Evolutionary conservation across 2,888 invertebrate species (phyloP).

Genomic region (Acanthosoma haemorrhoidale): DNA sequence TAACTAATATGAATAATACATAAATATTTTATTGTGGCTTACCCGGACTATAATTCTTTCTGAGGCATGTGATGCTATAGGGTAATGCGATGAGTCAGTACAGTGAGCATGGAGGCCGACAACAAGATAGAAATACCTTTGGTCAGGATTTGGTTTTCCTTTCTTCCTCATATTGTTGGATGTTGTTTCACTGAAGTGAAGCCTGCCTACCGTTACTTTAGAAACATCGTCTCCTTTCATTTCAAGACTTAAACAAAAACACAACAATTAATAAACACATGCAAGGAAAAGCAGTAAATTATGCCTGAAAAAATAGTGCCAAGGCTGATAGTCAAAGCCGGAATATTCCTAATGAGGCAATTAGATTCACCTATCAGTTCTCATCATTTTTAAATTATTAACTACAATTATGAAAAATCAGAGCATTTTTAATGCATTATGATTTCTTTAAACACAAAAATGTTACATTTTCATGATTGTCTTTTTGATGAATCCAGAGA

Average conservation of each 20-base stretch:
- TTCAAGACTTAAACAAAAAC: conserved; percentile 60
- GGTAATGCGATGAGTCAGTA: conserved; percentile 66
- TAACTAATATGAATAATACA: no score
- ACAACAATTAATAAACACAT: not conserved
- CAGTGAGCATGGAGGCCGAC: conserved; percentile 89
- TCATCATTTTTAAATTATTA: no score
- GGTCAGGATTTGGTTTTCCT: conserved; percentile 97
- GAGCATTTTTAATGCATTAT: no score
- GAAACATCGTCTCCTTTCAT: conserved; percentile 80
- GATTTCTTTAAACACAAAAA: no score
- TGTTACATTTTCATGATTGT: no score
- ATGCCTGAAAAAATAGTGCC: no score
- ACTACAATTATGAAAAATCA: no score
- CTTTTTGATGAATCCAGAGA: no score
- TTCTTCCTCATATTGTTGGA: conserved; percentile 99
- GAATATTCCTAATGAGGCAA: no score
- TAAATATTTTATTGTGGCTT: no score
- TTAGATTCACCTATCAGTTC: no score
- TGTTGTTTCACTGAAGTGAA: conserved; percentile 98
- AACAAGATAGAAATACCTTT: conserved; percentile 92
- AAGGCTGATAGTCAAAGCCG: no score
- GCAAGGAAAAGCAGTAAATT: not conserved
- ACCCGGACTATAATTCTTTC: conserved; percentile 96
- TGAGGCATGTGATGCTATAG: conserved; percentile 81
- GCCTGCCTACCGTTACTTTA: conserved; percentile 89